phyloP scores from a whole-genome alignment of 2,797 vertebrate species.

The Cirrhinus molitorella region DNA sequence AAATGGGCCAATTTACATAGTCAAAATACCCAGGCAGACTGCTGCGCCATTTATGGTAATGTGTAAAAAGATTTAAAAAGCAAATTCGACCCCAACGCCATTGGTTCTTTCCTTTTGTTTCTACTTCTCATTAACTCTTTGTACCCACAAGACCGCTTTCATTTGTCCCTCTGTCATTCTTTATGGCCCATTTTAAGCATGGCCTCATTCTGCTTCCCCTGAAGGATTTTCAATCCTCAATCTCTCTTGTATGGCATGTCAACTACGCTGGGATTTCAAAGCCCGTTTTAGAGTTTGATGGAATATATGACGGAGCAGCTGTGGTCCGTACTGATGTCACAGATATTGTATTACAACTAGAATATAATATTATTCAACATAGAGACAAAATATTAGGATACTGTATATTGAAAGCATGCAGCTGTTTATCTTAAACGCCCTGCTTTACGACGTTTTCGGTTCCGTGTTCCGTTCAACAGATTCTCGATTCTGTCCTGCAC shows the following conservation, averaged over 20 bases:
- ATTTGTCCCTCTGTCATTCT: slow-evolving; percentile 37
- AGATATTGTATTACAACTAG: slow-evolving; percentile 33
- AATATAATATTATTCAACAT: slow-evolving; percentile 14
- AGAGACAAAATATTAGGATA: slow-evolving; percentile 13
- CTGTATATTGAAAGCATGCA: slow-evolving; percentile 45
- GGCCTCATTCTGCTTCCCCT: slow-evolving; percentile 71
- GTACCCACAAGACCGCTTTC: slow-evolving; percentile 34
- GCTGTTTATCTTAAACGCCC: slow-evolving; percentile 31
- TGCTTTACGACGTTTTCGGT: slow-evolving; percentile 1
- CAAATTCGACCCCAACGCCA: background rate
- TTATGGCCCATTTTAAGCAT: slow-evolving; percentile 70
- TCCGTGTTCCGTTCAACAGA: slow-evolving; percentile 10
- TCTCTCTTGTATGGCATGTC: slow-evolving; percentile 61
- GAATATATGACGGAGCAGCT: slow-evolving; percentile 32
- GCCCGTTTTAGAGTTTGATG: slow-evolving; percentile 48
- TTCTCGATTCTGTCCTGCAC: background rate
- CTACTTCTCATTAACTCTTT: slow-evolving; percentile 23
- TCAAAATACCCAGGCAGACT: slow-evolving; percentile 1
- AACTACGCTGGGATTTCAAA: slow-evolving; percentile 43
- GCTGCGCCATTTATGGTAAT: background rate
- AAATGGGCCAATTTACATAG: background rate
- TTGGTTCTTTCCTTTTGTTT: slow-evolving; percentile 15
- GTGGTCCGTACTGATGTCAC: slow-evolving; percentile 45
- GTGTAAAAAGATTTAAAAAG: background rate
- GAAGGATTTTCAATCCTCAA: slow-evolving; percentile 67